phyloP scores from a whole-genome alignment of 2,113 vertebrate genomes.

The Erythrolamprus reginae region DNA sequence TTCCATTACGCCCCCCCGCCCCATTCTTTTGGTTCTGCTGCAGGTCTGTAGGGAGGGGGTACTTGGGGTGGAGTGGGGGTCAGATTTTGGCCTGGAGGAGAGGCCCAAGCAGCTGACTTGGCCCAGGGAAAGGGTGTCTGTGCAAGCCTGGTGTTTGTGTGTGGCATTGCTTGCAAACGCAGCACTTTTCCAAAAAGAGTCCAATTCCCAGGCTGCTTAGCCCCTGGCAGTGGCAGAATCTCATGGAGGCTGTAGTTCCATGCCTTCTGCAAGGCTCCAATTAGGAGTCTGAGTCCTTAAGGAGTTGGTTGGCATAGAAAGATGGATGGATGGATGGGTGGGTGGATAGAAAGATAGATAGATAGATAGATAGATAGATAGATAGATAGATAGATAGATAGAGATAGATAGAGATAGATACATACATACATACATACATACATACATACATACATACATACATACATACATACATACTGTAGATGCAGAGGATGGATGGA shows the following conservation, averaged over 20 bases:
- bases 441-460: no score
- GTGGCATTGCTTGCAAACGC: background rate
- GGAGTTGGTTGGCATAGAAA: no score
- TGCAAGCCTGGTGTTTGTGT: no score
- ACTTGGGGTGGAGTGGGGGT: fast-evolving
- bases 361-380: no score
- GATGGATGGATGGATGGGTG: no score
- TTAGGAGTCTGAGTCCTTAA: no score
- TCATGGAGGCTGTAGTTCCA: background rate
- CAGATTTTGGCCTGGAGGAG: background rate
- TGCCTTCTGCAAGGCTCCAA: background rate
- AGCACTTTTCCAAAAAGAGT: background rate
- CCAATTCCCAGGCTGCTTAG: background rate
- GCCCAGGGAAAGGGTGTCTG: background rate
- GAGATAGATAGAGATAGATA: no score
- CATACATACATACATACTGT: no score
- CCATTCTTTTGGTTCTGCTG: fast-evolving
- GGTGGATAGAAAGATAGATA: no score
- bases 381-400: no score
- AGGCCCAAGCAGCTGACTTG: background rate
- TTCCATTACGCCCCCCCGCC: fast-evolving
- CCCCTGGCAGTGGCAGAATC: background rate
- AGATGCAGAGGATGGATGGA: no score
- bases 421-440: no score
- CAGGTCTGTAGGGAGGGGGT: background rate